Conservation (phyloP, 2,113 vertebrate genomes). For the Syngnathus floridae region DNA sequence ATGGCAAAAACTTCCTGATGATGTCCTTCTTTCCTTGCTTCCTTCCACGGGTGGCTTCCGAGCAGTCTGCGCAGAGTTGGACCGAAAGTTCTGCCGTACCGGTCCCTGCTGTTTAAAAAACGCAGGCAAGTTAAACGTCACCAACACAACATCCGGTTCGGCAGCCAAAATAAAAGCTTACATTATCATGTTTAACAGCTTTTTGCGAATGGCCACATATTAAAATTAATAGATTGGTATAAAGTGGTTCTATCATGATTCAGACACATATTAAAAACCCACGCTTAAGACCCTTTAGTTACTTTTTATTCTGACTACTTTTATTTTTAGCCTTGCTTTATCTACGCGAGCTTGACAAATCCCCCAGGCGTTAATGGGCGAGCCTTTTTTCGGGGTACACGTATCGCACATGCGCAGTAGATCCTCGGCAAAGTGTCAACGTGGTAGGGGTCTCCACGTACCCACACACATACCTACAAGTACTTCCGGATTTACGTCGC, state of each 20-base stretch:
- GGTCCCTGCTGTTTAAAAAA: slow-evolving; percentile 4
- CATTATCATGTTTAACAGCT: fast-evolving
- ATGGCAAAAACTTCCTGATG: background rate
- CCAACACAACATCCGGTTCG: slow-evolving; percentile 32
- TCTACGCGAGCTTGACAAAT: slow-evolving; percentile 10
- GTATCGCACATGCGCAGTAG: slow-evolving; percentile 62
- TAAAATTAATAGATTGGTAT: fast-evolving
- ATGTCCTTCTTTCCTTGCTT: background rate
- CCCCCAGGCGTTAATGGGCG: slow-evolving; percentile 23
- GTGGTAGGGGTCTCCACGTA: slow-evolving; percentile 60
- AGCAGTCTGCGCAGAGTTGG: slow-evolving; percentile 19
- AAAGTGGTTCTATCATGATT: fast-evolving
- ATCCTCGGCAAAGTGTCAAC: slow-evolving; percentile 62
- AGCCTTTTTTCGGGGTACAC: slow-evolving; percentile 48
- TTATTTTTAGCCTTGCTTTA: background rate
- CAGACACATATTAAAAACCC: background rate
- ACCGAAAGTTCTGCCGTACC: slow-evolving; percentile 44
- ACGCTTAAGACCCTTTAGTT: fast-evolving
- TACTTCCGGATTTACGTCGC: background rate
- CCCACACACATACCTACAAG: background rate
- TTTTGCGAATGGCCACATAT: fast-evolving
- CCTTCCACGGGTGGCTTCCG: slow-evolving; percentile 36
- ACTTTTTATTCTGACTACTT: slow-evolving; percentile 26
- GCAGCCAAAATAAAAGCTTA: background rate
- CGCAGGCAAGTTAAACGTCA: slow-evolving; percentile 28